Base-by-base conservation (phyloP, 2,888 invertebrate species). In the Dryobotodes eremita region DNA sequence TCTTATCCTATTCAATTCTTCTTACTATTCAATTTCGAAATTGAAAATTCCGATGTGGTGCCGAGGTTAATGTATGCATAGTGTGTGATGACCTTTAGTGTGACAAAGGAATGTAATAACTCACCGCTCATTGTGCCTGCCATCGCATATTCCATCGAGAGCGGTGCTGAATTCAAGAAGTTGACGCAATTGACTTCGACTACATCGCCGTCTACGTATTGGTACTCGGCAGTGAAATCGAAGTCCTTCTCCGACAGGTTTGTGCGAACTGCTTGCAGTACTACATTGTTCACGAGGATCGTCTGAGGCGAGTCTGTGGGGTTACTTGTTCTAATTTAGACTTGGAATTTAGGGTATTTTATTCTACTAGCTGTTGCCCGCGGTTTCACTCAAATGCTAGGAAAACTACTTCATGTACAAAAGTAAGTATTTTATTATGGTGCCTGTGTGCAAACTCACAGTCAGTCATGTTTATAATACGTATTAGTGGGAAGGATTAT, bases 261-360 rank as follows among this genome's bases (percentile, higher is more conserved):
- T n/a, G 66, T 64, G 13, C 82, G 86, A 31, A 15, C 13, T 68
- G 23, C 36, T 20, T 50, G 0, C 31, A 75, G 23, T 5, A 0
- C 36, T 82, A 85, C 59, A 20, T 59, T 59, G 62, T 85, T 83
- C 26, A 83, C 82, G 53, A 83, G 86, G 66, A 85, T 71, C 42
- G 4, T 62, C 62, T 71, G 86, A n/a, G 69, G 59, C 0, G 70
- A 3, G 0, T 2, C 82, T 82, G 82, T 57, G 62, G 62, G 3
- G 8, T 65, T 6, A 53, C 4, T n/a, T 50, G 10, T 20, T 48
- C 2, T n/a, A 17, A 55, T 23, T 46, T 36, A 48, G 53, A 46
- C 15, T 10, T 7, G 20, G 1, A 20, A 31, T 42, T 11, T 20
- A 1, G 23, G 7, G 1, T 36, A 10, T 55, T n/a, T 13, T 79